Base-by-base conservation (phyloP, 2,113 vertebrate species). In the Xyrauchen texanus region DNA sequence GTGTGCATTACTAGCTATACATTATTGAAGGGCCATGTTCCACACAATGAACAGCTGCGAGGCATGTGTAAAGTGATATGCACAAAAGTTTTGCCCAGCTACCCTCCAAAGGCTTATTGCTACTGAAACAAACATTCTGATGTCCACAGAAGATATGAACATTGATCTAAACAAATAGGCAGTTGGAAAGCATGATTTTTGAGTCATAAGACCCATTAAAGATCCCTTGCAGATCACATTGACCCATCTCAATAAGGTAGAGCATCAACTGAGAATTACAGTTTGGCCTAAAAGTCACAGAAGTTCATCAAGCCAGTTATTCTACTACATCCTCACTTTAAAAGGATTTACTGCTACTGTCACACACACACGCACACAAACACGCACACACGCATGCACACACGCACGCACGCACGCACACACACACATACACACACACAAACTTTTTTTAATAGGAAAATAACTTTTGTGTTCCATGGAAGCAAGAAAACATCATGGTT, bases 21-120 rank as follows among this genome's bases (percentile, higher is more conserved):
- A 93, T 92, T 89, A 92, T 92, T 88, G 77, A 92, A 90, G 81
- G 66, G 21, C 78, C 75, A 76, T 76, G 63, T 85, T 80, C 83
- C 62, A 58, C 75, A 70, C 77, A 83, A 70, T 78, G 44, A 82
- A 47, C 76, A 84, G 77, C 76, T 80, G 63, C 77, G 65, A 77
- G 57, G 53, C 44, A 69, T 15, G 72, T 80, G 89, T 84, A 89
- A 92, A 88, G 67, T 42, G 87, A 90, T 88, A 86, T 12, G 55
- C 55, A 69, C 61, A 70, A 73, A 46, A 66, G 85, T 68, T 86
- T 69, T 84, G 75, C 45, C 16, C 55, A 55, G 69, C 62, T 61
- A 55, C 16, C 4, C 6, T 55, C 9, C 10, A 11, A 7, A 65
- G 65, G 51, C 46, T 44, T 51, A 77, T 70, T 42, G 47, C 16